Percentiles rank a stretch among this genome's conserved stretches.
Evolutionary conservation across 2,797 vertebrate genomes (phyloP).

Genomic region (Orientallactaga sibirica): DNA sequence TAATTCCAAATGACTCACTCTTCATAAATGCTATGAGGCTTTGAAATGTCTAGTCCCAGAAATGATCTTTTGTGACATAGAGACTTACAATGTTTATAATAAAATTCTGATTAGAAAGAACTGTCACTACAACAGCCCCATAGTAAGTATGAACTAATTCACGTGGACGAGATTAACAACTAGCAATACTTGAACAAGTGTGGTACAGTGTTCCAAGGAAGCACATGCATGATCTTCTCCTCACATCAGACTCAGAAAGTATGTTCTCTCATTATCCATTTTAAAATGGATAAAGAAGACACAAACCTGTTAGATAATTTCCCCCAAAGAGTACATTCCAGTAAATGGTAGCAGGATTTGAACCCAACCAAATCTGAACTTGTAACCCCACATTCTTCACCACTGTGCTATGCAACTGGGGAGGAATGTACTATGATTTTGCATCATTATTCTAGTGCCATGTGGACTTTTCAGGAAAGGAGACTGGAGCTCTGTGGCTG

Average conservation of each 20-base stretch:
- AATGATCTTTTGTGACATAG: constrained; percentile 18
- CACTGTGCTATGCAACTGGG: background rate
- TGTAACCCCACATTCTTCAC: background rate
- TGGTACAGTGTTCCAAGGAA: background rate
- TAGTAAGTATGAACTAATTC: constrained; percentile 6
- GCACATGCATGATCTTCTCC: constrained; percentile 13
- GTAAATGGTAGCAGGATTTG: background rate
- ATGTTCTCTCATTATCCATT: background rate
- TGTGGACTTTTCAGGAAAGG: constrained; percentile 4
- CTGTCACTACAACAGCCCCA: background rate
- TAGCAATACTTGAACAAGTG: background rate
- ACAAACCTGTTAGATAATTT: background rate
- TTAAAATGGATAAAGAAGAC: constrained; percentile 25
- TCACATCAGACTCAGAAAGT: background rate
- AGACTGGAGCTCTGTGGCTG: background rate
- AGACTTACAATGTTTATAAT: constrained; percentile 24
- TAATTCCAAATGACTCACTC: constrained; percentile 2
- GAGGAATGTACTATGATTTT: background rate
- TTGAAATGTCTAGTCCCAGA: constrained; percentile 28
- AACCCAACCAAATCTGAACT: constrained; percentile 26
- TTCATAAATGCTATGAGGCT: constrained; percentile 39
- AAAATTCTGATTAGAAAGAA: constrained; percentile 32
- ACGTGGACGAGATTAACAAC: constrained; percentile 33
- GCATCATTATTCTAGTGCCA: background rate
- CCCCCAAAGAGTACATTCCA: background rate